Evolutionary conservation across 2,797 vertebrate genomes (phyloP), one percentile per base, ranked within the genome.

Genomic region (Pangasius macronema): DNA sequence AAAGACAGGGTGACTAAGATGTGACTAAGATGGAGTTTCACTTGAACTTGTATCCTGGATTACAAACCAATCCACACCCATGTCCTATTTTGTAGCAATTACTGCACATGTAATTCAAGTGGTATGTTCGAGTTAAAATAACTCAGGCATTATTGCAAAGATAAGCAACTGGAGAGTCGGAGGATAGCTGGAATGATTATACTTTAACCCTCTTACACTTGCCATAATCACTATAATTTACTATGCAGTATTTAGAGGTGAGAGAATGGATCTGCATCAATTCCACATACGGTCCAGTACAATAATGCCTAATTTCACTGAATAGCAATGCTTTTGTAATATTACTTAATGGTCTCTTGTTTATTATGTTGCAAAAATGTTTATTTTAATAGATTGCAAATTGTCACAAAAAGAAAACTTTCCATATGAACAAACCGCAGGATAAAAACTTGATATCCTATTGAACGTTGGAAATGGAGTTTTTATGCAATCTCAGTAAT

Each of bases 11-110:
- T 73, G 65, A 63, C 39, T 63, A 61, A 82, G 24, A 68, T 53
- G 30, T 88, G 83, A 72, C 89, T 86, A 82, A 87, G 90, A 89
- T 92, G 33, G 88, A 82, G 86, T 91, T 89, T 89, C 83, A 88
- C 87, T 67, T 82, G 72, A 91, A 88, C 83, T 39, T 49, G 85
- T 83, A 67, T 88, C 88, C 57, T 36, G 51, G 88, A 87, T 90
- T 75, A 87, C 51, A 86, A 89, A 87, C 89, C 75, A 87, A 81
- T 90, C 85, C 85, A 36, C 88, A 87, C 75, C 85, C 30, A 0
- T 86, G 77, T 83, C 24, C 18, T 73, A 70, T 10, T 79, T 86
- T 42, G 33, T 83, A 63, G 86, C 57, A 91, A 88, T 80, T 88
- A 90, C 70, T 0, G 70, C 86, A 91, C 87, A 75, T 59, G 70